Evolutionary conservation across 2,797 vertebrate genomes (phyloP), one percentile per base, ranked within the genome.

Genomic region (Psittacula derbiana): DNA sequence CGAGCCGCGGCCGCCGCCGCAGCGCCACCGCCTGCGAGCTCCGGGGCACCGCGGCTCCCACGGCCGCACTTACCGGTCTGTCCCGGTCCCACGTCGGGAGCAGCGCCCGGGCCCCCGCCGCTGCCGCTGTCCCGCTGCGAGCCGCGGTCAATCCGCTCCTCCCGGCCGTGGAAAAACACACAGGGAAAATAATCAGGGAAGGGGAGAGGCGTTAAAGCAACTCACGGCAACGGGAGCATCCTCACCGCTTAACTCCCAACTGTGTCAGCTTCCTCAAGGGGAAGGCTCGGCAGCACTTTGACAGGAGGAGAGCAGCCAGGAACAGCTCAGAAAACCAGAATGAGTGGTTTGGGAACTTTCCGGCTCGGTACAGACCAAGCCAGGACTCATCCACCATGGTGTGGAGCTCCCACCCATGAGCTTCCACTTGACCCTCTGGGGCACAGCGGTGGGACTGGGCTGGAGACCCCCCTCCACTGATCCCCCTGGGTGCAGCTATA

Each of bases 21-120:
- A 95, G 93, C 94, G 96, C 93, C 97, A 50, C 93, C 96, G 88
- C 88, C 90, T 79, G 88, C 88, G 80, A 73, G 88, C 74, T 52
- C 40, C 46, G 46, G 66, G 50, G 16, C 76, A 67, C 82, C 53
- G 72, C 82, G 31, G 55, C 65, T 49, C 24, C 44, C 31, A 25
- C 12, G 58, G 70, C 66, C n/a, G 55, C 60, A 10, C 64, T 41
- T 15, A 40, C 47, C 61, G 9, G 23, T 11, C 25, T 3, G 19
- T 8, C 23, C 46, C 20, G 9, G 10, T 11, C 9, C 12, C 43
- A 46, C 30, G n/a, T 19, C 72, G 28, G 52, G n/a, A 88, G 52
- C 58, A 28, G 23, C 49, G 58, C n/a, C 27, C 27, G 9, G 47
- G 16, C 19, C 43, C 24, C 50, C 6, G 6, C 31, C 16, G 43